A percentile compares a stretch with the other conserved stretches of the same genome.
Evolutionary conservation across 2,797 vertebrate genomes (phyloP).

Genomic region (Hemibagrus guttatus): DNA sequence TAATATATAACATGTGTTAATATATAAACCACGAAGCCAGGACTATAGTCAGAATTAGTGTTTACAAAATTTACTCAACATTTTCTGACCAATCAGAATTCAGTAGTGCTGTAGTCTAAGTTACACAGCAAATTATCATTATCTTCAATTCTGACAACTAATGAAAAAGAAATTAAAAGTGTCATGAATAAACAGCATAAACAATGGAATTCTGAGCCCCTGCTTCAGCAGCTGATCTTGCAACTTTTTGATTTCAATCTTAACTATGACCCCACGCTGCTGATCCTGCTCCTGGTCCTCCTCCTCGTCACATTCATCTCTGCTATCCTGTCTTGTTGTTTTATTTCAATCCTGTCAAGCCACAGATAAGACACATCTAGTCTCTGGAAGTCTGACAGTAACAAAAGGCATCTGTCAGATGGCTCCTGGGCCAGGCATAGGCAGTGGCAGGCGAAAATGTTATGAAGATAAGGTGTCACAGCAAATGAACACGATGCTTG

Average conservation of each 20-base stretch:
- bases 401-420: constrained; percentile 58
- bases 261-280: constrained; percentile 14
- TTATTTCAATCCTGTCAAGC: constrained; percentile 53
- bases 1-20: too few relatives aligned
- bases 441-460: constrained; percentile 56
- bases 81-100: background rate
- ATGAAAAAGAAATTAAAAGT: background rate
- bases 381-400: constrained; percentile 57
- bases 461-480: constrained; percentile 55
- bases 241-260: constrained; percentile 43
- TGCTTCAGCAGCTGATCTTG: constrained; percentile 20
- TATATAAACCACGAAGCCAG: background rate
- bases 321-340: constrained; percentile 43
- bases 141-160: background rate
- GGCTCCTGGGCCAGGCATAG: constrained; percentile 45
- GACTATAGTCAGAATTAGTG: background rate
- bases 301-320: constrained; percentile 37
- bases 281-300: constrained; percentile 2
- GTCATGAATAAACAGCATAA: background rate
- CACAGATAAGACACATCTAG: constrained; percentile 49
- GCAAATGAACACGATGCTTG: constrained; percentile 46
- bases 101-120: background rate
- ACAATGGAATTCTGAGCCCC: constrained; percentile 20
- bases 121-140: background rate
- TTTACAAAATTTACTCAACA: background rate